Evolutionary conservation across 2,797 vertebrate species (phyloP), one percentile per base, ranked within the genome.

Genomic region (Pitangus sulphuratus): DNA sequence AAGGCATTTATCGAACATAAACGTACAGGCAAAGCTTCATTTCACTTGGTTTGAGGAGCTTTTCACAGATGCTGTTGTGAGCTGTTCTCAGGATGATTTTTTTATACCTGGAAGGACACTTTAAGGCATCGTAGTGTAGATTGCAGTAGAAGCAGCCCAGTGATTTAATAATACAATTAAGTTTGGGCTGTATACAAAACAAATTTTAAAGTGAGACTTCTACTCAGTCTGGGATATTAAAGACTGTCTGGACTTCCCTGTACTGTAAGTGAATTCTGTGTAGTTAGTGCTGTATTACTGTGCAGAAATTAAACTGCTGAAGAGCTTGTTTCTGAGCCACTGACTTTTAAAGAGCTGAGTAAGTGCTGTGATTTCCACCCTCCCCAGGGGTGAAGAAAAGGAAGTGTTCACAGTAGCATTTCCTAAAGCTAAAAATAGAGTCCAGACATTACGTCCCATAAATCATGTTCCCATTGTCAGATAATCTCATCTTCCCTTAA

Each of bases 1-100:
- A 31, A 93, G 75, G 65, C 84, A 69, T 94, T 95, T 88, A 84
- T 77, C 40, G 91, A 93, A 58, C 53, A 61, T 95, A 95, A 93
- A 89, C 26, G 0, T 80, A 68, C 66, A 90, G 76, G 95, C 81
- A 95, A 94, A 89, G 83, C 68, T 92, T 88, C 62, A 35, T 86
- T 94, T 93, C 79, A 35, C 65, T 71, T 25, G 33, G n/a, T 62
- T 62, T 79, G 75, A 51, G 79, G 75, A 74, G 68, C 35, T 89
- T 92, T 90, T 77, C 80, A 37, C 37, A 6, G 50, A 4, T 0
- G 33, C 51, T 69, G 17, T 47, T 72, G 35, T 14, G 51, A 92
- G 35, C 77, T 47, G 5, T n/a, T 64, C 75, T 71, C n/a, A 15
- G 62, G 56, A 21, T 85, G 28, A 25, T 47, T 66, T 90, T 92